Percentiles rank a stretch among this genome's conserved stretches.
phyloP scores from a whole-genome alignment of 1,140 invertebrate species.

The Callitettix versicolor region DNA sequence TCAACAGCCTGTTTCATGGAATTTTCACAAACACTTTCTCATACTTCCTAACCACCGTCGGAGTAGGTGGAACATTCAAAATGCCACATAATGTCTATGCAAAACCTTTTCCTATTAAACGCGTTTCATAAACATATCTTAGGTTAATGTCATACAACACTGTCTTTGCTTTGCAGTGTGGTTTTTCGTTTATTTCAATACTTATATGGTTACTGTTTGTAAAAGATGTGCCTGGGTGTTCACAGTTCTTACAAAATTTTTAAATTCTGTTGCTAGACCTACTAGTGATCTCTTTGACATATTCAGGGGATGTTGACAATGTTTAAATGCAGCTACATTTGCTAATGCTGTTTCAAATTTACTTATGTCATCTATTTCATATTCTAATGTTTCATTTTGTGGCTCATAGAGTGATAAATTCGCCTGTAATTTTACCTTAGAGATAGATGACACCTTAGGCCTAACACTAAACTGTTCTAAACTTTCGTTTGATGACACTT shows the following conservation, averaged over 20 bases:
- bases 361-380: conserved; percentile 2
- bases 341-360: background rate
- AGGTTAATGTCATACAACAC: conserved; percentile 5
- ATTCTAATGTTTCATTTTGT: background rate
- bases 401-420: background rate
- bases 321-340: background rate
- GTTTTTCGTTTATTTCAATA: background rate
- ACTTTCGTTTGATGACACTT: too few relatives aligned
- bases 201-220: background rate
- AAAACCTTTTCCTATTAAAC: background rate
- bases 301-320: background rate
- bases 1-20: conserved; percentile 7
- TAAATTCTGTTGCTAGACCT: background rate
- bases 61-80: conserved; percentile 10
- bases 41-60: background rate
- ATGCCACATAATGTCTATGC: conserved; percentile 4
- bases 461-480: too few relatives aligned
- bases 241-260: background rate
- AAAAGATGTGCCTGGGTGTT: background rate
- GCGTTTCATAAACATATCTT: background rate
- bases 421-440: background rate
- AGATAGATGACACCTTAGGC: too few relatives aligned
- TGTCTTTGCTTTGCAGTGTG: too few relatives aligned
- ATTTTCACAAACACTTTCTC: conserved; percentile 2
- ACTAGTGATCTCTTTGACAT: background rate